Base-by-base conservation (phyloP, 2,113 vertebrate species). In the Gorilla gorilla region DNA sequence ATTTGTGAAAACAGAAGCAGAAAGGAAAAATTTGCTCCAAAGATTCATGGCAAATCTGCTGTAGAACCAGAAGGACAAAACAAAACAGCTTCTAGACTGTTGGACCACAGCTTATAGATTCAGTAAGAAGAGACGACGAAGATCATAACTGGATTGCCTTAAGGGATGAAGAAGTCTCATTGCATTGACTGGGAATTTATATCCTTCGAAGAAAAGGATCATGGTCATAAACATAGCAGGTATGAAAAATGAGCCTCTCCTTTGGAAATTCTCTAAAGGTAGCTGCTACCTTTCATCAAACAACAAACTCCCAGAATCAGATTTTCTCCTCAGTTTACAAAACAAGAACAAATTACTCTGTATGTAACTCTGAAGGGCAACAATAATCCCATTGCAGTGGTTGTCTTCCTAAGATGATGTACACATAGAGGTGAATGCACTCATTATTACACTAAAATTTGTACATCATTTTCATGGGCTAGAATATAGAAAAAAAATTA, bases 201-300 rank as follows among this genome's bases (percentile, higher is more conserved):
- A 14, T 66, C 80, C 52, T 88, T 68, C 50, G 66, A 93, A 72
- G n/a, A 81, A 61, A 72, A 75, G 61, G 55, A 73, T 89, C 70
- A 59, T 50, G 30, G 55, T 72, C 35, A 85, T 91, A 79, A 91
- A 87, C 72, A 93, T n/a, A 79, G 35, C 17, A 87, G 32, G 55
- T 89, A 68, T 79, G 50, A 90, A 97, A 92, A 72, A 32, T n/a
- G 55, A 87, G 18, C 45, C 38, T 92, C 30, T 59, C 20, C 20
- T 82, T 75, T 79, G n/a, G 40, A 52, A 93, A 43, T 88, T 85
- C 32, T 97, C 43, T 89, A 70, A 93, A 79, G 52, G 48, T 59
- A 83, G n/a, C 40, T 45, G 64, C 66, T 40, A 73, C 72, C 61
- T 96, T 85, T 88, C 4, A 52, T 82, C 66, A 80, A 95, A 89